Base-by-base conservation (phyloP, 1,140 invertebrate genomes). In the Tetranychus cinnabarinus region DNA sequence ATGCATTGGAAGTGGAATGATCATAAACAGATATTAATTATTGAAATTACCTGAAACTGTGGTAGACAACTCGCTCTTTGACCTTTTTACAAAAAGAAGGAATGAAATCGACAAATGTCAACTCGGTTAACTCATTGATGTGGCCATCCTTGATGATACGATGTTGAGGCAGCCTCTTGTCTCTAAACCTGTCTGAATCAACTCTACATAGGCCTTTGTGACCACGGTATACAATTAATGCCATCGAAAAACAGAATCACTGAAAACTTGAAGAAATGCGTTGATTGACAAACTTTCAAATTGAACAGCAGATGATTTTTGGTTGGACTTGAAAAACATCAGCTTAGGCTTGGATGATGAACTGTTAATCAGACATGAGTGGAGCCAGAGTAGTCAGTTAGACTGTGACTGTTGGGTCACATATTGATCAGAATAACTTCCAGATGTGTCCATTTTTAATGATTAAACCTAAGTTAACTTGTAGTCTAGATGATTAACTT, bases 21-120 rank as follows among this genome's bases (percentile, higher is more conserved):
- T 5, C 4, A 50, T 50, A 0, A 50, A 50, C 23, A 5, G 48
- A 23, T 23, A 23, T n/a, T 15, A 15, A 52, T 6, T n/a, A 7
- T 52, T 15, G 33, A 56, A 5, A 6, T 6, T 54, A 63, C 62
- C 62, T 59, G 36, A 63, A 63, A 10, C n/a, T 35, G 52, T 63
- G 62, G 42, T 63, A 63, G 23, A 61, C 52, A 7, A 56, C 50
- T 54, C 54, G 15, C 7, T 63, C 60, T 39, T 48, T 33, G n/a
- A 39, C 39, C 35, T 60, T 54, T 36, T 48, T 37, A 31, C 61
- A 58, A 23, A 63, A 61, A 1, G 55, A 56, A 13, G 62, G 62
- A 6, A 63, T 58, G 60, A 63, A 60, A 54, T 63, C 62, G 36
- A 63, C 47, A 36, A 56, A 63, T 6, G 62, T 60, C 31, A 63